Conservation (phyloP, 1,140 invertebrate genomes). For the Epicauta chinensis region DNA sequence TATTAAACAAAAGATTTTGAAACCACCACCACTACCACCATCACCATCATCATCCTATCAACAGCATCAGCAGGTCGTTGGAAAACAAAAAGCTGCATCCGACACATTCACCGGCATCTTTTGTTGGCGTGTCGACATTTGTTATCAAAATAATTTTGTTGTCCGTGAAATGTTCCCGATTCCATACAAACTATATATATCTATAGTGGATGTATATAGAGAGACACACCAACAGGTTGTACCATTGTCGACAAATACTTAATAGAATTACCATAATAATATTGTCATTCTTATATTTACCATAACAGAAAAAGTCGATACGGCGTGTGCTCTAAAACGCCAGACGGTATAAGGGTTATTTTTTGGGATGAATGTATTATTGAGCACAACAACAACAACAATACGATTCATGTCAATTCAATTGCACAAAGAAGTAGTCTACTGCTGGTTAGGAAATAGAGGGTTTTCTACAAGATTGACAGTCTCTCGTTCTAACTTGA, state of each 20-base stretch:
- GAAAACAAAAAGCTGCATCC: slow-evolving; percentile 30
- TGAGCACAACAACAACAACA: slow-evolving; percentile 19
- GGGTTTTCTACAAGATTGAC: slow-evolving; percentile 3
- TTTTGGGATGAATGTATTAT: slow-evolving; percentile 23
- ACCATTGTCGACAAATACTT: slow-evolving; percentile 37
- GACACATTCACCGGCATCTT: slow-evolving; percentile 31
- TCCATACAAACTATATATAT: too few relatives aligned
- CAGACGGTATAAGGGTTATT: slow-evolving; percentile 29
- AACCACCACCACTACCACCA: not conserved
- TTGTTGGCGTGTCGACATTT: slow-evolving; percentile 32
- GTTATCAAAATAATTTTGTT: slow-evolving; percentile 39
- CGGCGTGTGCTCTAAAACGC: slow-evolving; percentile 21
- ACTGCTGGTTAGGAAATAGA: slow-evolving; percentile 23
- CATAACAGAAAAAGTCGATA: slow-evolving; percentile 34
- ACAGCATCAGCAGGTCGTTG: slow-evolving; percentile 24
- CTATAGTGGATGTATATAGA: too few relatives aligned
- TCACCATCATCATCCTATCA: too few relatives aligned
- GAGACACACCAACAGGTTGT: slow-evolving; percentile 39
- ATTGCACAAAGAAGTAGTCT: slow-evolving; percentile 33
- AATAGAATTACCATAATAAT: slow-evolving; percentile 43
- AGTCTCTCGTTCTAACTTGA: too few relatives aligned
- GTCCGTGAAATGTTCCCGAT: slow-evolving; percentile 33
- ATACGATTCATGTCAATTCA: slow-evolving; percentile 34
- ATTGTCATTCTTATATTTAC: slow-evolving; percentile 41
- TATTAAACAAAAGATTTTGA: too few relatives aligned